Evolutionary conservation across 2,797 vertebrate genomes (phyloP).

Genomic region (Etheostoma nigrum): DNA sequence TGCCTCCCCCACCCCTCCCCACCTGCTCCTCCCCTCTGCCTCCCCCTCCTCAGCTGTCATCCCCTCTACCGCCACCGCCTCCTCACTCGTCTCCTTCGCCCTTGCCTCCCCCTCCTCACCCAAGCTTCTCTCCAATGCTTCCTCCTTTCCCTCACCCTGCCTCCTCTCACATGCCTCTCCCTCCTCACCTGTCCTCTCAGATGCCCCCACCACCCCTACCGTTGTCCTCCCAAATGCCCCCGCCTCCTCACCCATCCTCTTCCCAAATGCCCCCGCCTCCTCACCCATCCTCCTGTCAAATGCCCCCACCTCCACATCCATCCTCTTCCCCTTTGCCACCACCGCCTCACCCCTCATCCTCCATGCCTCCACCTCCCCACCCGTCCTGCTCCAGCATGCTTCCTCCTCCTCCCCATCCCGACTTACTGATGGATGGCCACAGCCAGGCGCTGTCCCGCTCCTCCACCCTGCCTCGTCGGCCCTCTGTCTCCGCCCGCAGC

Average conservation of each 20-base stretch:
- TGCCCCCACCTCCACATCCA: conserved; percentile 70
- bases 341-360: conserved; percentile 60
- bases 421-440: conserved; percentile 84
- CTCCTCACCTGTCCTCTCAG: conserved; percentile 74
- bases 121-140: conserved; percentile 41
- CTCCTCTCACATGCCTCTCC: conserved; percentile 79
- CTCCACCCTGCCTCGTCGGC: conserved; percentile 89
- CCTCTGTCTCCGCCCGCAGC: conserved; percentile 78
- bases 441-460: conserved; percentile 84
- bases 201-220: conserved; percentile 72
- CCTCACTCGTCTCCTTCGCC: conserved; percentile 65
- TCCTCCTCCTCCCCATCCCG: conserved; percentile 78
- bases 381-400: conserved; percentile 78
- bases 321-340: conserved; percentile 69
- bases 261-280: conserved; percentile 60
- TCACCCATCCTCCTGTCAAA: conserved; percentile 43
- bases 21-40: conserved; percentile 71
- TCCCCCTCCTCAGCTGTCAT: conserved; percentile 63
- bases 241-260: conserved; percentile 52
- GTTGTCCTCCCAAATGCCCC: conserved; percentile 50
- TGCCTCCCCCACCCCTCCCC: conserved; percentile 78
- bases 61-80: conserved; percentile 63
- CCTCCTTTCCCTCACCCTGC: conserved; percentile 42
- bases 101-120: conserved; percentile 60
- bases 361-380: conserved; percentile 81